These are phyloP conservation scores for Pelvicachromis taeniatus DNA, from an alignment of 2,113 vertebrate genomes.

Conservation along the genomic window DNA sequence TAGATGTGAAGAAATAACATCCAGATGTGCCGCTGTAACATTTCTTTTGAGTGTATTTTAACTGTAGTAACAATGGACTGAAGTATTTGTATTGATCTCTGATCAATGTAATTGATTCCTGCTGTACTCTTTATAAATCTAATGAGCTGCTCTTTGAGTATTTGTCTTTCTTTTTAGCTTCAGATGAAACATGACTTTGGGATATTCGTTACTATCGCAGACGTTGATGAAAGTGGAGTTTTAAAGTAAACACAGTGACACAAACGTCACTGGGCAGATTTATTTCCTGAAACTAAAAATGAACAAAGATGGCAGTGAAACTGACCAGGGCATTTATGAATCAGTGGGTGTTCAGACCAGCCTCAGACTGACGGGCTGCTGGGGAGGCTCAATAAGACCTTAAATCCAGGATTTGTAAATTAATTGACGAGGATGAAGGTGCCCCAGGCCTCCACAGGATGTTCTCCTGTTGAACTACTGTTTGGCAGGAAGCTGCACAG, in stretches of 20 bases:
- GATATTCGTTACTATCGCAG: not conserved
- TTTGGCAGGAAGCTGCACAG: too few relatives aligned
- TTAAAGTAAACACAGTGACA: not conserved
- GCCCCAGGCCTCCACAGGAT: too few relatives aligned
- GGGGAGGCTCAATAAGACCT: too few relatives aligned
- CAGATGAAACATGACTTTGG: not conserved
- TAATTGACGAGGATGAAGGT: too few relatives aligned
- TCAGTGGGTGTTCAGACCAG: too few relatives aligned
- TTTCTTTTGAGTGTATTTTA: not conserved
- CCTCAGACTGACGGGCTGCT: too few relatives aligned
- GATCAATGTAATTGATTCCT: not conserved
- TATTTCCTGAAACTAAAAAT: not conserved
- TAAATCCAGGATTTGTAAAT: too few relatives aligned
- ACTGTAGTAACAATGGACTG: not conserved
- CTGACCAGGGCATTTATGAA: too few relatives aligned
- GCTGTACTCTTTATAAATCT: not conserved
- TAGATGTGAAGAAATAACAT: too few relatives aligned
- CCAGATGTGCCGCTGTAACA: not conserved
- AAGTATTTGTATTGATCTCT: not conserved
- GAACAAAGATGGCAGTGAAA: not conserved
- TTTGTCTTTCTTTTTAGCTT: not conserved
- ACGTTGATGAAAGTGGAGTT: not conserved
- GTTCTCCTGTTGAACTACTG: too few relatives aligned
- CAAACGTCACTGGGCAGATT: too few relatives aligned
- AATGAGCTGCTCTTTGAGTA: not conserved